Conservation (phyloP, 2,113 vertebrate genomes). For the Empidonax traillii region DNA sequence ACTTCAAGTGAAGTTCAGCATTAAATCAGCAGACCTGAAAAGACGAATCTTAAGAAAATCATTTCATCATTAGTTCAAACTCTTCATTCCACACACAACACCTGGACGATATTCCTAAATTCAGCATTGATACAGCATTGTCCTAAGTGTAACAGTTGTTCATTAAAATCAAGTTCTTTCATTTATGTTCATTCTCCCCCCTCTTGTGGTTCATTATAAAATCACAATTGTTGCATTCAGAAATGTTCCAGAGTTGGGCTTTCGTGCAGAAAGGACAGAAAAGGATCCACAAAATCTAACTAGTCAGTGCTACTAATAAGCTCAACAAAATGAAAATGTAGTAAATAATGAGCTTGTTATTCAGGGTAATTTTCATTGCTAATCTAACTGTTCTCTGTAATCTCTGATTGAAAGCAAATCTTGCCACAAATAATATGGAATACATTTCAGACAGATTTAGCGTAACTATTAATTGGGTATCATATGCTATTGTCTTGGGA, state of each 20-base stretch:
- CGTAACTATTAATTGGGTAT: neutral
- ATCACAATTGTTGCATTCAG: constrained; percentile 67
- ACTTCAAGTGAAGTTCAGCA: neutral
- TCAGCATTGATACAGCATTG: neutral
- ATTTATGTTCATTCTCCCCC: constrained; percentile 76
- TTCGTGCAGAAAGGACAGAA: neutral
- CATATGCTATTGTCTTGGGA: neutral
- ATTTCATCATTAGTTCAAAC: neutral
- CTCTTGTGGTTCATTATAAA: constrained; percentile 78
- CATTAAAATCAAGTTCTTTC: constrained; percentile 30
- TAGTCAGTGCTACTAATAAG: neutral
- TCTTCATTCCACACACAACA: neutral
- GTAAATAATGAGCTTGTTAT: constrained; percentile 22
- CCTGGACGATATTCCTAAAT: neutral
- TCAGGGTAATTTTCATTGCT: neutral
- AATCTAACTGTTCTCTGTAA: neutral
- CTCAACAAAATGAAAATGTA: constrained; percentile 5
- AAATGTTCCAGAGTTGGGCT: neutral
- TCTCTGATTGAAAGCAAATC: neutral
- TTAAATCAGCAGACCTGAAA: neutral
- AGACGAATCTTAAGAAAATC: neutral
- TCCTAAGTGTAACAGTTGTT: neutral
- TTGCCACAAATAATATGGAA: neutral
- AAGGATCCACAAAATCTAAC: neutral
- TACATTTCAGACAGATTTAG: neutral